Conservation (phyloP, 2,888 invertebrate species). For the Dolomedes plantarius region DNA sequence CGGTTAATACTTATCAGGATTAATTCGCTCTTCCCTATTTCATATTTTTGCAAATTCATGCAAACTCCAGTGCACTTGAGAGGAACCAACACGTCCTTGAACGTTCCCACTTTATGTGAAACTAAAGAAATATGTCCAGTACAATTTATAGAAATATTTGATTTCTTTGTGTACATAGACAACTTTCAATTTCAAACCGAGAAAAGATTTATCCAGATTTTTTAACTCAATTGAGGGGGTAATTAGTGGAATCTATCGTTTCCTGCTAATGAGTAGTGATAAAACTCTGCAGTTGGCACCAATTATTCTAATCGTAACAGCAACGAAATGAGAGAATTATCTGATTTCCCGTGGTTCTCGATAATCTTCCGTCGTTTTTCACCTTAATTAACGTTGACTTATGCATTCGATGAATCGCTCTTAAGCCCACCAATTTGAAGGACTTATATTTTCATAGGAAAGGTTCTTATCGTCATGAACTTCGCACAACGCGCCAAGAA, state of each 20-base stretch:
- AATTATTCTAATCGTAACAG: constrained; percentile 64
- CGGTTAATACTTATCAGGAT: no score
- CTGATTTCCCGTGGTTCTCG: constrained; percentile 60
- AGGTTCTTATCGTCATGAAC: neutral
- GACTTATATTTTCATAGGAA: neutral
- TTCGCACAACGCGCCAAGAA: no score
- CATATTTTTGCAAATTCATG: no score
- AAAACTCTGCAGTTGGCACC: constrained; percentile 64
- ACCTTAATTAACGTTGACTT: constrained; percentile 63
- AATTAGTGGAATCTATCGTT: constrained; percentile 64
- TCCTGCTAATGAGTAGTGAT: constrained; percentile 66
- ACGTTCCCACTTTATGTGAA: no score
- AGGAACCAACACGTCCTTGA: no score
- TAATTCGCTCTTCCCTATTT: no score
- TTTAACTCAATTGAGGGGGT: constrained; percentile 38
- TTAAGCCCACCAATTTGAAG: constrained; percentile 39
- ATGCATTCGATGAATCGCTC: constrained; percentile 38
- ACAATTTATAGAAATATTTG: no score
- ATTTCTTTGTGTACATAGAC: neutral
- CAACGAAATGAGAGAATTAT: constrained; percentile 67
- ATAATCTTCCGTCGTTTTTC: constrained; percentile 56
- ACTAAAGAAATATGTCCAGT: no score
- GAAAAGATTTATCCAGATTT: constrained; percentile 28
- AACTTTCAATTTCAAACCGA: constrained; percentile 45
- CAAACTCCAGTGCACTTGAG: no score